Base-by-base conservation (phyloP, 1,140 invertebrate species). In the Drosophila nebulosa region DNA sequence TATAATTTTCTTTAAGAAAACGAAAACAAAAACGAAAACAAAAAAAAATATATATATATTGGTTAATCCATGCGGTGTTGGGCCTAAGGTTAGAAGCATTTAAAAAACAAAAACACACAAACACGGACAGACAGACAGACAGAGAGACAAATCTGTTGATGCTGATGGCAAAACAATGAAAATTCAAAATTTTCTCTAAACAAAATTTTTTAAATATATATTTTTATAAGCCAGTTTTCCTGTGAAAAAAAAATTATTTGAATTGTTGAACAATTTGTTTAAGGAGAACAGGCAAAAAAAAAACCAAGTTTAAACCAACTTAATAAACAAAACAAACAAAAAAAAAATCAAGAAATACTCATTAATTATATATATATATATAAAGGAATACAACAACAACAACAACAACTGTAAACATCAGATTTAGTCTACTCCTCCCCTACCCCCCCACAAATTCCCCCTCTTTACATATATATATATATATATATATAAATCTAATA, bases 211-310 rank as follows among this genome's bases (percentile, higher is more conserved):
- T 4, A 30, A 30, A 9, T 39, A 21, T 64, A 36, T 58, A 21
- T 36, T 14, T 12, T 46, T 10, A 32, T 39, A 27, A 7, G 24
- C 32, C 42, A 30, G 50, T 52, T 42, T 60, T 21, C 42, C 36
- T 12, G 9, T 50, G 12, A 59, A 51, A 71, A 9, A 27, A 27
- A 6, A 1, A 30, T 9, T 9, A 58, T 57, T 50, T 39, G 81
- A 75, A 85, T 86, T 85, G 81, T 85, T 85, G 81, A 85, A 86
- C 81, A 85, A 85, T 80, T 77, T 69, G 70, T 60, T 69, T 69
- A 53, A 64, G 81, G 69, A 79, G 68, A 80, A 68, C 55, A 21
- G 39, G 64, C 61, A 71, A 71, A 42, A 24, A 16, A n/a, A n/a
- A n/a, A n/a, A n/a, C n/a, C n/a, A n/a, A n/a, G n/a, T 12, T 55